Conservation (phyloP, 2,797 vertebrate species). For the Acipenser oxyrinchus region DNA sequence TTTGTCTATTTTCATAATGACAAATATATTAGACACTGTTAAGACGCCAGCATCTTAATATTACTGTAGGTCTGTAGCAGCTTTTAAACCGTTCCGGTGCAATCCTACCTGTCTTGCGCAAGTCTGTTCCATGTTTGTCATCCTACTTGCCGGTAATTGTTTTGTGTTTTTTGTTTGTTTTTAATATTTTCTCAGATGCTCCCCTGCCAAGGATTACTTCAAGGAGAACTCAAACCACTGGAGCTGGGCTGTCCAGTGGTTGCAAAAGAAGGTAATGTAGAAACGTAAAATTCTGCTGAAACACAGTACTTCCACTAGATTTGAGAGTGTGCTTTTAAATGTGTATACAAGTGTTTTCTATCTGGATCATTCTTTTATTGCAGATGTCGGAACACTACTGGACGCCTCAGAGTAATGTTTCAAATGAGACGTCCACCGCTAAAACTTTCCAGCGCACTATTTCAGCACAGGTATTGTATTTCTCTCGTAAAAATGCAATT, state of each 20-base stretch:
- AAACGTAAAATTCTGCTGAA: no score
- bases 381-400: conserved; percentile 99
- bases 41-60: no score
- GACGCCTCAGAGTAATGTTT: conserved; percentile 95
- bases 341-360: no score
- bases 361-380: conserved; percentile 23
- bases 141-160: neutral
- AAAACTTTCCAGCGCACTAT: conserved; percentile 98
- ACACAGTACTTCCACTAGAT: no score
- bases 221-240: conserved; percentile 94
- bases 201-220: conserved; percentile 94
- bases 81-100: no score
- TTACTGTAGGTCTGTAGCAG: no score
- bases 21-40: no score
- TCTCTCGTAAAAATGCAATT: no score
- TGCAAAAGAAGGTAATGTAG: conserved; percentile 81
- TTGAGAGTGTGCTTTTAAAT: no score
- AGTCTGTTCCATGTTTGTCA: neutral
- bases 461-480: conserved; percentile 80
- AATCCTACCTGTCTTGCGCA: no score
- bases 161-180: neutral
- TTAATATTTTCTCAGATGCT: conserved; percentile 61
- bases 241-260: conserved; percentile 98
- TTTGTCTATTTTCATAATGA: no score
- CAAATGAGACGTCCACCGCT: conserved; percentile 96